These are phyloP conservation scores for Malthinus seriepunctatus DNA, from an alignment of 2,888 invertebrate species.

Conservation along the genomic window DNA sequence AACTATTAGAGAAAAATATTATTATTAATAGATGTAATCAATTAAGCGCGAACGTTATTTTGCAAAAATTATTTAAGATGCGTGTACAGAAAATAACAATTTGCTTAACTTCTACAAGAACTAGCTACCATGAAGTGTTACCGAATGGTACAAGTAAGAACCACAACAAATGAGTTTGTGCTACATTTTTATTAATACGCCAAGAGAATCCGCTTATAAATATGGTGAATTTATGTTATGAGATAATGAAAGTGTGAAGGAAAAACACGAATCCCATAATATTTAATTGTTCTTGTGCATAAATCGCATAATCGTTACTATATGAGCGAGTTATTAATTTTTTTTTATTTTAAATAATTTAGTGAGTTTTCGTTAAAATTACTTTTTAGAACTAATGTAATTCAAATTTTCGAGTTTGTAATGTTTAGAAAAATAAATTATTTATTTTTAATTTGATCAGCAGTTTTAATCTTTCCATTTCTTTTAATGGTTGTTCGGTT, in stretches of 20 bases:
- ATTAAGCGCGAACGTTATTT: background rate
- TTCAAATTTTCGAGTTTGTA: too few relatives aligned
- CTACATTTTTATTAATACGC: conserved; percentile 28
- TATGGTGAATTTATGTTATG: conserved; percentile 18
- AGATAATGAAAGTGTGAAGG: conserved; percentile 40
- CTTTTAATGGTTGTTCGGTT: too few relatives aligned
- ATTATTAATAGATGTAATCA: too few relatives aligned
- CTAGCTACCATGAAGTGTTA: conserved; percentile 42
- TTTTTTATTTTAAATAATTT: conserved; percentile 16
- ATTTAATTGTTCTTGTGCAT: conserved; percentile 30
- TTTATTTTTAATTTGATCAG: too few relatives aligned
- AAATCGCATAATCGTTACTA: conserved; percentile 23
- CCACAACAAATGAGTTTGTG: conserved; percentile 28
- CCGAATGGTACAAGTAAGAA: conserved; percentile 41
- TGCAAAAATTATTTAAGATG: conserved; percentile 6
- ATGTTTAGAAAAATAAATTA: too few relatives aligned
- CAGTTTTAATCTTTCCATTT: too few relatives aligned
- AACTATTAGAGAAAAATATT: too few relatives aligned
- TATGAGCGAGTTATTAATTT: conserved; percentile 11
- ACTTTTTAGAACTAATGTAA: too few relatives aligned
- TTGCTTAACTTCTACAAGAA: conserved; percentile 25
- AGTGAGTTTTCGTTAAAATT: too few relatives aligned
- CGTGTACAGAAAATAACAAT: conserved; percentile 13
- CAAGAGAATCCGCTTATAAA: conserved; percentile 23
- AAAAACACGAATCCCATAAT: conserved; percentile 28